Evolutionary conservation across 2,113 vertebrate genomes (phyloP), one percentile per base, ranked within the genome.

Genomic region (Myotis davidii): DNA sequence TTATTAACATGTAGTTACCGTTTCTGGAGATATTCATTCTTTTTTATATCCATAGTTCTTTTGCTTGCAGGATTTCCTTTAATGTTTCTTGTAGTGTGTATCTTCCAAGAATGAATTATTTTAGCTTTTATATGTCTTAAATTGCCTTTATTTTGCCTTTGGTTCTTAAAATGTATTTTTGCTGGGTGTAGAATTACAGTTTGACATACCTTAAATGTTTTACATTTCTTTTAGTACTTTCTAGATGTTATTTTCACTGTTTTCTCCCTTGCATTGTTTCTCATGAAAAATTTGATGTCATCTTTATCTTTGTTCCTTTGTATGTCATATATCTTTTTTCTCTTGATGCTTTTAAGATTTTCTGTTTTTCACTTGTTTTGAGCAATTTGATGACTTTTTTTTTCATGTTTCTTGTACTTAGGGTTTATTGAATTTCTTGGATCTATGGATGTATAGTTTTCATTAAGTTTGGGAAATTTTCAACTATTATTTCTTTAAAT

Each of bases 31-130:
- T 88, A 74, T 74, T 74, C 45, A 45, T 56, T 74, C 21, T 83
- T 88, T 65, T 48, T 13, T 82, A 21, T 67, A 59, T 70, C 25
- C n/a, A 27, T 52, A 65, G 64, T 91, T 79, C 70, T 90, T 90
- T 54, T 90, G 56, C 48, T 34, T 95, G 69, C 85, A 74, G 27
- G 32, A 67, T 82, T 95, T 76, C n/a, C 52, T 85, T 25, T 52
- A 73, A 34, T 37, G 39, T 52, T 88, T 94, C 37, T 76, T 92
- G 4, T 37, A 86, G 6, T 59, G 23, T 77, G 6, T 37, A 37
- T 83, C 45, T 56, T 32, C n/a, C 16, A 32, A 34, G 83, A 56
- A 76, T 48, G 23, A 95, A 74, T 88, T 67, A 5, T 67, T 91
- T 69, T 25, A 76, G 50, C 25, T 83, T 84, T 69, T 74, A 20